phyloP scores from a whole-genome alignment of 2,888 invertebrate species.

The Drosophila antonietae region DNA sequence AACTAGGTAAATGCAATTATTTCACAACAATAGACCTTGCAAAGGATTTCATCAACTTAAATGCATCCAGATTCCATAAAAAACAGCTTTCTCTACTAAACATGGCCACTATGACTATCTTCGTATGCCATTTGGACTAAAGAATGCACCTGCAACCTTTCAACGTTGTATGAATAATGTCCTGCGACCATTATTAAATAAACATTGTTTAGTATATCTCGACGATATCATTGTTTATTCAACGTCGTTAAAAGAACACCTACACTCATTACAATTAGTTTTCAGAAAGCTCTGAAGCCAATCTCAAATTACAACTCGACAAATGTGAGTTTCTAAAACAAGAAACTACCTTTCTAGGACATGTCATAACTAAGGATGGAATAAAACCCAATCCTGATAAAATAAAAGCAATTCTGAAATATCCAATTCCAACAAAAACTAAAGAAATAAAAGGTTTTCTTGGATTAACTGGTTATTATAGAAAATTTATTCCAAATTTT shows the following conservation, averaged over 20 bases:
- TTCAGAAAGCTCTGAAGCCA: background rate
- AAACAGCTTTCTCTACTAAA: no score
- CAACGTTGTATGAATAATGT: background rate
- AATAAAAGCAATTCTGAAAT: no score
- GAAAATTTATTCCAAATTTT: background rate
- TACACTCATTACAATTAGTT: no score
- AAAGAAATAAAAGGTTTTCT: background rate
- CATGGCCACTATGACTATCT: no score
- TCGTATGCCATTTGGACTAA: no score
- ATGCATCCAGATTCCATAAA: slow-evolving; percentile 8
- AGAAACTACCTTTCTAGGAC: background rate
- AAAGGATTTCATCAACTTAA: slow-evolving; percentile 21
- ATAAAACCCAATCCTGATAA: no score
- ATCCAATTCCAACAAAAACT: no score
- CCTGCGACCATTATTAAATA: background rate
- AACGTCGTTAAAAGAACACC: background rate
- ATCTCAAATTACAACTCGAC: background rate
- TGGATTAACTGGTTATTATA: background rate
- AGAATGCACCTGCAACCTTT: no score
- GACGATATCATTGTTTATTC: background rate
- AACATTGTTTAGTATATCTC: background rate
- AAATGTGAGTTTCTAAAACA: background rate
- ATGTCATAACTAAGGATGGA: no score
- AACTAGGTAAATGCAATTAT: slow-evolving; percentile 17
- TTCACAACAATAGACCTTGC: slow-evolving; percentile 23